These are phyloP conservation scores for Urocolius indicus DNA, from an alignment of 2,113 vertebrate species.

Conservation along the genomic window DNA sequence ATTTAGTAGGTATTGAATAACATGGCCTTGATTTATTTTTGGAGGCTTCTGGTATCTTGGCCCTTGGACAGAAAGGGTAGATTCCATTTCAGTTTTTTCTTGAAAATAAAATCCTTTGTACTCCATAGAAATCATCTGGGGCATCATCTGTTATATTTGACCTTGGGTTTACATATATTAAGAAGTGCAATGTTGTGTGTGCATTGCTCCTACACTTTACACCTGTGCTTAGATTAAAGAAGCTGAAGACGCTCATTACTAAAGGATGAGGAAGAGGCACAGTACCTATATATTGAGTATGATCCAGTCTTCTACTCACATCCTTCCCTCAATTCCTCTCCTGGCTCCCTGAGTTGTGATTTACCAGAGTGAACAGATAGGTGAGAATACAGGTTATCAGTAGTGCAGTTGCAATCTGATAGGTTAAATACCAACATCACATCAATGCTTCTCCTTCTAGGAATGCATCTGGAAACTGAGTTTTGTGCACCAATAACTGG, in stretches of 20 bases:
- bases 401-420: not conserved
- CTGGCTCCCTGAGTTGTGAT: not conserved
- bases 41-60: not conserved
- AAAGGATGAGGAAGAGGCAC: not conserved
- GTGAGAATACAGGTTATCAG: not conserved
- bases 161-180: not conserved
- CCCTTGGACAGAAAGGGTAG: not conserved
- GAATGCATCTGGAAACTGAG: not conserved
- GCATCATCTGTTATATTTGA: not conserved
- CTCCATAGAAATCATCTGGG: not conserved
- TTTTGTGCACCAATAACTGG: not conserved
- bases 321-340: not conserved
- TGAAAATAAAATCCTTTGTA: not conserved
- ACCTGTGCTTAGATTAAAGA: not conserved
- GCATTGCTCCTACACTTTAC: not conserved
- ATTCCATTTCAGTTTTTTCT: not conserved
- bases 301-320: not conserved
- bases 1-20: not conserved
- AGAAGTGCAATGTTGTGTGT: not conserved
- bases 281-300: not conserved
- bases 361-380: not conserved
- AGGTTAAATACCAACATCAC: not conserved
- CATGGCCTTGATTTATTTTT: not conserved
- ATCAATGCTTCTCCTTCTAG: not conserved
- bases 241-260: not conserved